Evolutionary conservation across 1,140 invertebrate genomes (phyloP).

Genomic region (Cotesia chilonis): DNA sequence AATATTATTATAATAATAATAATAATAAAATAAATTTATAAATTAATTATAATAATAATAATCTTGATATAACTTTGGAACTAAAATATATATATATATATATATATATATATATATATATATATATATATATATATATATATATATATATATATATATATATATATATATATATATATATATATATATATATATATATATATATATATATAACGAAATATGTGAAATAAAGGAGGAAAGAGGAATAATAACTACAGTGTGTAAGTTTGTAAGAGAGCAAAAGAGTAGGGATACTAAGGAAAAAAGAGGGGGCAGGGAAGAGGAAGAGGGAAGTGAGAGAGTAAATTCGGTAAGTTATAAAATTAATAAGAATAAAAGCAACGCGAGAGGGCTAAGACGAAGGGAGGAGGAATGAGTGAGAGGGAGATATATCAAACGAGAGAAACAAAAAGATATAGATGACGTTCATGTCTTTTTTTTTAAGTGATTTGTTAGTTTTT

Average conservation of each 20-base stretch:
- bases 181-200: too few species aligned
- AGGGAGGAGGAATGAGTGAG: conserved; percentile 24
- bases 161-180: too few species aligned
- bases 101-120: too few species aligned
- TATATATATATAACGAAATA: not conserved
- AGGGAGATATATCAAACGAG: conserved; percentile 35
- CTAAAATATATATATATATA: too few species aligned
- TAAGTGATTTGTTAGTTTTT: too few species aligned
- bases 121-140: too few species aligned
- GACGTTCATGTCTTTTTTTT: not conserved
- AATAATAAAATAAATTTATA: too few species aligned
- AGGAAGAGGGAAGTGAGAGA: conserved; percentile 36
- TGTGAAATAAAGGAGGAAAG: not conserved
- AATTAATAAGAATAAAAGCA: conserved; percentile 1
- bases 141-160: too few species aligned
- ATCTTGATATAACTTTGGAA: too few species aligned
- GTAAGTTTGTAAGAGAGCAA: not conserved
- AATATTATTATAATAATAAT: too few species aligned
- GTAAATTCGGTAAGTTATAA: not conserved
- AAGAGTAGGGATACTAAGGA: not conserved
- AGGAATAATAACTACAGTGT: not conserved
- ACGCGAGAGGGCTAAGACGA: conserved; percentile 8
- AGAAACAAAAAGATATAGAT: conserved; percentile 28
- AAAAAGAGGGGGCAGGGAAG: conserved; percentile 19
- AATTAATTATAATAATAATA: too few species aligned